These are phyloP conservation scores for Ianthella basta DNA, from an alignment of 37 sponge, comb jelly and placozoan species.

Conservation along the genomic window DNA sequence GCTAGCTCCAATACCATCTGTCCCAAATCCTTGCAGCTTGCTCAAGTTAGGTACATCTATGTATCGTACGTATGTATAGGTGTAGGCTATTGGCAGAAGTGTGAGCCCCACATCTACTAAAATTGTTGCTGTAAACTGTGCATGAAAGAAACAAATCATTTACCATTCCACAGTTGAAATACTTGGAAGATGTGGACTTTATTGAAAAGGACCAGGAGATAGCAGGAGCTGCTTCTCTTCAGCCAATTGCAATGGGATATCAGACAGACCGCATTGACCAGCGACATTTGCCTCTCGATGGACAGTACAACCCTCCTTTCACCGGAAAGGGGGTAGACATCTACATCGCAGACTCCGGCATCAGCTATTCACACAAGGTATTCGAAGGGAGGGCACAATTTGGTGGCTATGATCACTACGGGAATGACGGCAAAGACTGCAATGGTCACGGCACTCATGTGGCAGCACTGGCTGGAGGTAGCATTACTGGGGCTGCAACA, in stretches of 20 bases:
- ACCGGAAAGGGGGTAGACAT: constrained; percentile 75
- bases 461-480: constrained; percentile 72
- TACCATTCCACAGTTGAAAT: not conserved
- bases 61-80: not conserved
- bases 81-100: not conserved
- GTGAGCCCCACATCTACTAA: no score
- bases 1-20: no score
- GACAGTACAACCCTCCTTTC: constrained; percentile 50
- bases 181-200: not conserved
- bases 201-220: constrained; percentile 5
- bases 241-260: constrained; percentile 28
- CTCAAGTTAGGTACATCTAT: not conserved
- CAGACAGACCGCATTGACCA: constrained; percentile 79
- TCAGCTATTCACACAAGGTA: constrained; percentile 53
- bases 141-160: no score
- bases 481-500: constrained; percentile 69
- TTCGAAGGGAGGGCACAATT: constrained; percentile 17
- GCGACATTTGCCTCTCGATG: constrained; percentile 42
- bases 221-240: not conserved
- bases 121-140: no score
- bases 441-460: constrained; percentile 85
- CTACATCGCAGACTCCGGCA: constrained; percentile 71
- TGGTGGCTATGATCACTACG: constrained; percentile 14
- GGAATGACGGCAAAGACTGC: constrained; percentile 62
- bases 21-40: no score